Percentiles rank a stretch among this genome's conserved stretches.
phyloP scores from a whole-genome alignment of 2,797 vertebrate genomes.

The Aselliscus stoliczkanus region DNA sequence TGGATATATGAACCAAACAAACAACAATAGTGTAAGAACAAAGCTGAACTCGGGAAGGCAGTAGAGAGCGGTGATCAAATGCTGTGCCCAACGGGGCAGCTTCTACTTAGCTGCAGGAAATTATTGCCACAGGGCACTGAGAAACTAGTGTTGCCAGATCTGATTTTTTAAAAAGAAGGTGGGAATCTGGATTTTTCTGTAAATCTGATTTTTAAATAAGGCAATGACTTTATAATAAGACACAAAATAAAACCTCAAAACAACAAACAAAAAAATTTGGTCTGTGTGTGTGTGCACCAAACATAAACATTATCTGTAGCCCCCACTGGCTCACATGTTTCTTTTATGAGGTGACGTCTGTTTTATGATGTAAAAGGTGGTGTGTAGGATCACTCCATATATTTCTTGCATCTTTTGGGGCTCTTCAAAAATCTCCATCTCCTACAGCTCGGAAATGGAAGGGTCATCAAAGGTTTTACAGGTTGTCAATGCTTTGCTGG shows the following conservation, averaged over 20 bases:
- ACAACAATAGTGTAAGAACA: neutral
- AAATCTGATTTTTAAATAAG: neutral
- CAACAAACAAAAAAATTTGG: neutral
- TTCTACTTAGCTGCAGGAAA: neutral
- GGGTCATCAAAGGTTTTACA: neutral
- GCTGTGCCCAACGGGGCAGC: neutral
- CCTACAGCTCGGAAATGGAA: neutral
- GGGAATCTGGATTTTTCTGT: neutral
- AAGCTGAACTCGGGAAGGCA: neutral
- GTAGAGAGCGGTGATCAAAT: neutral
- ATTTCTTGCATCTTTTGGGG: neutral
- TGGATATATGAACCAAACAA: neutral
- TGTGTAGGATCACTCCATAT: neutral
- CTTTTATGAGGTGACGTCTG: neutral
- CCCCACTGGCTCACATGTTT: neutral
- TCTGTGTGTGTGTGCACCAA: neutral
- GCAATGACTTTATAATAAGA: neutral
- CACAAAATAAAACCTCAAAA: neutral
- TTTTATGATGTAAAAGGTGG: neutral
- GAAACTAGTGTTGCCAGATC: neutral
- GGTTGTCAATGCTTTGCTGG: neutral
- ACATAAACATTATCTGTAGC: neutral
- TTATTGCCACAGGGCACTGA: neutral
- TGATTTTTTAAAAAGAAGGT: neutral
- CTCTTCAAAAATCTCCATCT: neutral